phyloP scores from a whole-genome alignment of 2,113 vertebrate species.

The Ariopsis seemanni region DNA sequence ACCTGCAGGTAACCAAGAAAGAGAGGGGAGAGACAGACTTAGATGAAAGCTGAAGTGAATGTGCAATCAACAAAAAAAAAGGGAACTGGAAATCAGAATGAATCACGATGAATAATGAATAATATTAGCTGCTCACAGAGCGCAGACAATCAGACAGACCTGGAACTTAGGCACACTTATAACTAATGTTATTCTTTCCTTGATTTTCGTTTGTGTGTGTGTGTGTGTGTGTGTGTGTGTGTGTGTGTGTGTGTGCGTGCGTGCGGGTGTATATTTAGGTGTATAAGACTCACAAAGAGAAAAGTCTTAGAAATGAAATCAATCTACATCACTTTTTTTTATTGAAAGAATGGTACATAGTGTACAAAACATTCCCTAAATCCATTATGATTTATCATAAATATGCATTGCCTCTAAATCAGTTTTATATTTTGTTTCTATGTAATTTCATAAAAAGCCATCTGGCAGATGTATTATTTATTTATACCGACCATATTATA shows the following conservation, averaged over 20 bases:
- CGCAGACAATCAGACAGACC: not conserved
- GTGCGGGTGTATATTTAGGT: too few species aligned
- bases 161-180: not conserved
- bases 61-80: slow-evolving; percentile 42
- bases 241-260: not conserved
- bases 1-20: slow-evolving; percentile 57
- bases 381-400: not conserved
- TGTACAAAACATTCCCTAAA: not conserved
- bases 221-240: not conserved
- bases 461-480: slow-evolving; percentile 31
- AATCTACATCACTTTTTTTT: not conserved
- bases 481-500: not conserved
- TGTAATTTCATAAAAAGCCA: not conserved
- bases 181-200: not conserved
- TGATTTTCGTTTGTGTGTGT: slow-evolving; percentile 7
- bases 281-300: not conserved
- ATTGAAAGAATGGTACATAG: not conserved
- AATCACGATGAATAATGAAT: slow-evolving; percentile 49
- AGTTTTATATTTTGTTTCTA: not conserved
- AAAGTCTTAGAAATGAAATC: not conserved
- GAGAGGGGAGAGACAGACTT: slow-evolving; percentile 31
- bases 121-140: slow-evolving; percentile 24
- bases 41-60: slow-evolving; percentile 38
- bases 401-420: not conserved
- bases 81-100: slow-evolving; percentile 23